Evolutionary conservation across 2,888 invertebrate species (phyloP).

Genomic region (Melanchra persicariae): DNA sequence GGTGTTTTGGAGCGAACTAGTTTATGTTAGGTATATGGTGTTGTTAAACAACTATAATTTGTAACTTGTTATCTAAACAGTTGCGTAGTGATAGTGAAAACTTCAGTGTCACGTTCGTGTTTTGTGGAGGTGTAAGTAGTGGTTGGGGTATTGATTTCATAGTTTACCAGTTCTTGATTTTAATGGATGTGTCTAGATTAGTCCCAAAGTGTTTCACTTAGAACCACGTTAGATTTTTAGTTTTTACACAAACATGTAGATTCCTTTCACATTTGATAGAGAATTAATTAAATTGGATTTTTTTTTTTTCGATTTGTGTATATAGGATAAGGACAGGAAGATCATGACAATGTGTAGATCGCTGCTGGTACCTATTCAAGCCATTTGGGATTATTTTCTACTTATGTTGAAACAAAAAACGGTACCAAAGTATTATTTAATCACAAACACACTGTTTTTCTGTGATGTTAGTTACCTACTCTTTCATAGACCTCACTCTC

Average conservation of each 20-base stretch:
- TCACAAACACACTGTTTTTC: conserved; percentile 4
- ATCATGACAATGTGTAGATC: too few species aligned
- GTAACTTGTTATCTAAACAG: conserved; percentile 20
- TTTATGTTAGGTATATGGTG: conserved; percentile 21
- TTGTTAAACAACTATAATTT: conserved; percentile 13
- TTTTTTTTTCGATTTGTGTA: too few species aligned
- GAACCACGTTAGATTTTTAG: too few species aligned
- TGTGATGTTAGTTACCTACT: too few species aligned
- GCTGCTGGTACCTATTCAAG: too few species aligned
- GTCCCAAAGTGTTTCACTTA: neutral
- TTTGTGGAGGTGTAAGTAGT: neutral
- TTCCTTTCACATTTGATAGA: too few species aligned
- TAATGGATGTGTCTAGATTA: neutral
- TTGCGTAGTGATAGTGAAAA: conserved; percentile 8
- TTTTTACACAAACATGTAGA: too few species aligned
- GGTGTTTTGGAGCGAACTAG: conserved; percentile 14
- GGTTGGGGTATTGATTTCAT: neutral
- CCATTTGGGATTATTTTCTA: conserved; percentile 9
- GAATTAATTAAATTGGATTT: too few species aligned
- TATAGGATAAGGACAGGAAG: too few species aligned
- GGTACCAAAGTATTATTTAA: neutral
- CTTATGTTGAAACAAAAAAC: too few species aligned
- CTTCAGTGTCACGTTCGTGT: conserved; percentile 14
- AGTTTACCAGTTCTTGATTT: neutral
- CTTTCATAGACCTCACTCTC: too few species aligned